These are phyloP conservation scores for Grallaria varia DNA, from an alignment of 2,113 vertebrate species.

Conservation along the genomic window DNA sequence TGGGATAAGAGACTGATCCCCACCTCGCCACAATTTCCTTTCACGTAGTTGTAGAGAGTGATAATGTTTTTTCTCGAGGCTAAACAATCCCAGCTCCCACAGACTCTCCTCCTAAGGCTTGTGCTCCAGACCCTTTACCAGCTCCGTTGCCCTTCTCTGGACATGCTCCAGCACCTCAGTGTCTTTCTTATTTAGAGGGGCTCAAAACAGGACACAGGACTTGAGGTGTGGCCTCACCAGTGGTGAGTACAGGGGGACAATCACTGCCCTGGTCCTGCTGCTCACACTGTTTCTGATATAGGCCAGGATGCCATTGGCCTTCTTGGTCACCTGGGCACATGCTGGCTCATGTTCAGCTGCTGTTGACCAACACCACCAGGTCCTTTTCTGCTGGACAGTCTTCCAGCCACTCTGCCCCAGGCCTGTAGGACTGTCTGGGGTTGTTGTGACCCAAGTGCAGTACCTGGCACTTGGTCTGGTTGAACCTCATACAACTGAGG, in stretches of 20 bases:
- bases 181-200: background rate
- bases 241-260: fast-evolving
- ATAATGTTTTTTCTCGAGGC: background rate
- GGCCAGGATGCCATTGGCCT: background rate
- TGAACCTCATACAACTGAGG: background rate
- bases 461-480: background rate
- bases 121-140: background rate
- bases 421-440: background rate
- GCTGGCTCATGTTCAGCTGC: background rate
- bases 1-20: background rate
- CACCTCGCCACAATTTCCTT: background rate
- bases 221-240: background rate
- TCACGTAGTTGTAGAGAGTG: background rate
- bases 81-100: background rate
- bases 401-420: background rate
- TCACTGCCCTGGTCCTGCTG: background rate
- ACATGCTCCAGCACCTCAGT: background rate
- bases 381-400: background rate
- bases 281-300: background rate
- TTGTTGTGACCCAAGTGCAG: background rate
- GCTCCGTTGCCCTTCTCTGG: background rate
- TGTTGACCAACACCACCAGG: background rate
- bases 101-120: background rate
- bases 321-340: background rate
- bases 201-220: background rate